phyloP scores from a whole-genome alignment of 2,888 invertebrate species.

The Hydroisotoma schaefferi region DNA sequence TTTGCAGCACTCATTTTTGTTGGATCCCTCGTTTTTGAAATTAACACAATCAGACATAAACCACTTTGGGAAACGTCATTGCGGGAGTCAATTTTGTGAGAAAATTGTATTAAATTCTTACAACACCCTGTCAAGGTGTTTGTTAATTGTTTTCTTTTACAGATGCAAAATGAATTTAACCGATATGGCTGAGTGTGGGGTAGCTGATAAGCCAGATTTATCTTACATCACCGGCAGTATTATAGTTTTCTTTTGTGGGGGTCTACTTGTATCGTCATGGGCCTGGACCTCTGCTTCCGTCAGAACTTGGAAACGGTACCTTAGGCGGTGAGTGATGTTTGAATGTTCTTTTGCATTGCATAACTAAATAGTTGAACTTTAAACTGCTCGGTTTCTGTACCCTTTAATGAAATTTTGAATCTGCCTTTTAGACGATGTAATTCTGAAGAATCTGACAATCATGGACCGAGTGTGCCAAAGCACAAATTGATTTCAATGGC shows the following conservation, averaged over 20 bases:
- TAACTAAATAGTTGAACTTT: not conserved
- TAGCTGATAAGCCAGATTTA: slow-evolving; percentile 33
- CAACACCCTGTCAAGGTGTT: too few relatives aligned
- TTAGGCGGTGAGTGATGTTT: slow-evolving; percentile 63
- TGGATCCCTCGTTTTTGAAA: slow-evolving; percentile 25
- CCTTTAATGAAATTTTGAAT: not conserved
- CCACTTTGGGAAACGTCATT: slow-evolving; percentile 39
- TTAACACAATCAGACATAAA: slow-evolving; percentile 23
- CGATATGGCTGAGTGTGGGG: slow-evolving; percentile 39
- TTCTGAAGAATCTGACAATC: slow-evolving; percentile 26
- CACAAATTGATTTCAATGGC: slow-evolving; percentile 89
- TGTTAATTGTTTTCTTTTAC: slow-evolving; percentile 50
- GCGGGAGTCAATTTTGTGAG: slow-evolving; percentile 41
- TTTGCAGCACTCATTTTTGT: slow-evolving; percentile 15
- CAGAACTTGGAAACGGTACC: slow-evolving; percentile 79
- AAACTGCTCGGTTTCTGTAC: not conserved
- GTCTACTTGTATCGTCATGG: slow-evolving; percentile 88
- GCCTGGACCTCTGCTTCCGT: slow-evolving; percentile 84
- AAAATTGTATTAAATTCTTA: too few relatives aligned
- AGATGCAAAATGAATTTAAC: slow-evolving; percentile 45
- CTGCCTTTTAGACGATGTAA: slow-evolving; percentile 18
- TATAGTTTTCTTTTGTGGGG: slow-evolving; percentile 55
- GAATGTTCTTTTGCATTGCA: too few relatives aligned
- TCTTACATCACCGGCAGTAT: slow-evolving; percentile 25
- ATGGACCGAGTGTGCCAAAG: slow-evolving; percentile 60